Evolutionary conservation across 2,888 invertebrate species (phyloP), one percentile per base, ranked within the genome.

Genomic region (Thereva unica): DNA sequence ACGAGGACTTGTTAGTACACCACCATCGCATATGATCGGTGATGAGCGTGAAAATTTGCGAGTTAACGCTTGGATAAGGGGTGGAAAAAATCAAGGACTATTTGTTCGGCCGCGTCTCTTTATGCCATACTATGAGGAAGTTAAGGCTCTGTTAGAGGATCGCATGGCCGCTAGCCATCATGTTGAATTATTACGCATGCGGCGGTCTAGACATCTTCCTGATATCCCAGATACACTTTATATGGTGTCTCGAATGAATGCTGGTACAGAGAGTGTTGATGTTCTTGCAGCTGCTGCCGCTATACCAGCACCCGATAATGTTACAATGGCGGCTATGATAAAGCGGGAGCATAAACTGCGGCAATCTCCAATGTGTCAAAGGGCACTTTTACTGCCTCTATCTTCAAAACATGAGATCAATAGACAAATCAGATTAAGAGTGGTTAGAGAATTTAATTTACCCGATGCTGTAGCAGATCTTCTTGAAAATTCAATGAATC

Each of bases 111-210:
- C 97, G 59, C 84, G 97, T 52, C 87, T 95, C 70, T 97, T 96
- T 82, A 90, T 93, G 85, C 96, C 97, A 45, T 96, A 96, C 79
- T 92, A 93, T 74, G 96, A 97, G 78, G 97, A 96, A 83, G 88
- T 94, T 8, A 96, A 95, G 86, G 86, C 88, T 65, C 82, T 94
- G 73, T 84, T 95, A 61, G 93, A 93, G 78, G 93, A 93, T 78
- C 91, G 92, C 75, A 83, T 90, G 76, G 88, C 90, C 63, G 74
- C 78, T 7, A 78, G 80, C 1, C 90, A 92, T 75, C 90, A 92
- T 77, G 88, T 88, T 52, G 90, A 90, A 75, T 79, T 88, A 72
- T 83, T 90, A 71, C 85, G 90, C 38, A 85, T 90, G 75, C 83
- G 91, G 23, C 84, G 89, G 64, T 87, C 88, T 44, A 84, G 91